A percentile compares a stretch with the other conserved stretches of the same genome.
Evolutionary conservation across 2,888 invertebrate genomes (phyloP).

Genomic region (Taenaris catops): DNA sequence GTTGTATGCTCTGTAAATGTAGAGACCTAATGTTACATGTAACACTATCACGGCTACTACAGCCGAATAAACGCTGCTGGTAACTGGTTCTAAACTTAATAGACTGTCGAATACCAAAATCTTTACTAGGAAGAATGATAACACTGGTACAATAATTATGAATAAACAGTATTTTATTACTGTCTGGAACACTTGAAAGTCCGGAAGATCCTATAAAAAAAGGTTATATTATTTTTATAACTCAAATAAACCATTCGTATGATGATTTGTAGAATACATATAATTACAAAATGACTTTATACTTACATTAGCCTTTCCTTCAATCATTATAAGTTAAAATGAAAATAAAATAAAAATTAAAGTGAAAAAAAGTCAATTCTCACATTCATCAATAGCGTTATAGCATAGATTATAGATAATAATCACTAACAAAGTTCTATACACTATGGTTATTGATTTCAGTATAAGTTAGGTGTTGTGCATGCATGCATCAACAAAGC

Average conservation of each 20-base stretch:
- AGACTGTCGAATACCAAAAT: constrained; percentile 85
- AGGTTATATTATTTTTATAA: too few relatives aligned
- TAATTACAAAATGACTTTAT: too few relatives aligned
- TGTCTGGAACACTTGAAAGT: constrained; percentile 86
- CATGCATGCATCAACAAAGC: too few relatives aligned
- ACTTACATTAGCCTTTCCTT: constrained; percentile 75
- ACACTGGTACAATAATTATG: constrained; percentile 87
- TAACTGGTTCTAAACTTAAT: constrained; percentile 70
- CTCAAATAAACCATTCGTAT: too few relatives aligned
- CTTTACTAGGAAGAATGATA: constrained; percentile 86
- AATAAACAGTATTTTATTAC: constrained; percentile 88
- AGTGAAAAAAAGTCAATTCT: constrained; percentile 21
- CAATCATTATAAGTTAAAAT: constrained; percentile 68
- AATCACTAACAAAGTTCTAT: background rate
- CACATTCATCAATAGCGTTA: constrained; percentile 30
- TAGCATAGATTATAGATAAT: background rate
- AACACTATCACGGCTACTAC: constrained; percentile 86
- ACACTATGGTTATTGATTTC: too few relatives aligned
- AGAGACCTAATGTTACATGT: constrained; percentile 87
- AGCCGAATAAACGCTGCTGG: constrained; percentile 89
- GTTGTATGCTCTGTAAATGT: constrained; percentile 88
- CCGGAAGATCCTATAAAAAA: constrained; percentile 83
- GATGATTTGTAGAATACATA: too few relatives aligned
- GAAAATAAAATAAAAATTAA: constrained; percentile 39
- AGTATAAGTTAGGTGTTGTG: too few relatives aligned